Base-by-base conservation (phyloP, 1,140 invertebrate genomes). In the Drosophila pandora region DNA sequence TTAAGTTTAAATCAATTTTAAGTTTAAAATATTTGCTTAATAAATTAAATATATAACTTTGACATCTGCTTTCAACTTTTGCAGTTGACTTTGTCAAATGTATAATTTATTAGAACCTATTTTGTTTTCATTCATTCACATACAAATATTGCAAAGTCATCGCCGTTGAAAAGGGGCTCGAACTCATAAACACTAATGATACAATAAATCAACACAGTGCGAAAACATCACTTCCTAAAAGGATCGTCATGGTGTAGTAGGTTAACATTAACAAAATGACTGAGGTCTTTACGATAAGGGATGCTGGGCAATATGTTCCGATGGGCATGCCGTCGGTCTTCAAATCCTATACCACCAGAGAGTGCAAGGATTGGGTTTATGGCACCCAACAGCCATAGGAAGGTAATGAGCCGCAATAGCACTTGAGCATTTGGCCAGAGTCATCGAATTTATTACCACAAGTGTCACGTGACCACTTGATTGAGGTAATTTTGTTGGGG, bases 351-450 rank as follows among this genome's bases (percentile, higher is more conserved):
- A 45, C 58, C 62, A 13, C 30, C 57, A n/a, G 17, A 34, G 48
- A 58, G 64, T 45, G 54, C 34, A 48, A 54, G 45, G 54, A 53
- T 80, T 47, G 25, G 53, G 59, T 76, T 49, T 70, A 67, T 55
- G 59, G 45, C 63, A 41, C 67, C 67, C 50, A 70, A 65, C 79
- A 77, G 73, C 81, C 74, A 78, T 75, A 34, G 80, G 75, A 76
- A 85, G 78, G 80, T 88, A 85, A 85, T 85, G 82, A 85, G 83
- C 82, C 82, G 78, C 68, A 85, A 77, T 87, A 54, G 61, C 71
- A 78, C 67, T 88, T 70, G 56, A 63, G 69, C 63, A 72, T 71
- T 71, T 57, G 43, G 52, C 75, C 76, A 63, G 50, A 54, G 45
- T 58, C 61, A 45, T 62, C 70, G 79, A 77, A 85, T 67, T 88